These are phyloP conservation scores for Seriola dumerili DNA, from an alignment of 2,113 vertebrate genomes.

Conservation along the genomic window DNA sequence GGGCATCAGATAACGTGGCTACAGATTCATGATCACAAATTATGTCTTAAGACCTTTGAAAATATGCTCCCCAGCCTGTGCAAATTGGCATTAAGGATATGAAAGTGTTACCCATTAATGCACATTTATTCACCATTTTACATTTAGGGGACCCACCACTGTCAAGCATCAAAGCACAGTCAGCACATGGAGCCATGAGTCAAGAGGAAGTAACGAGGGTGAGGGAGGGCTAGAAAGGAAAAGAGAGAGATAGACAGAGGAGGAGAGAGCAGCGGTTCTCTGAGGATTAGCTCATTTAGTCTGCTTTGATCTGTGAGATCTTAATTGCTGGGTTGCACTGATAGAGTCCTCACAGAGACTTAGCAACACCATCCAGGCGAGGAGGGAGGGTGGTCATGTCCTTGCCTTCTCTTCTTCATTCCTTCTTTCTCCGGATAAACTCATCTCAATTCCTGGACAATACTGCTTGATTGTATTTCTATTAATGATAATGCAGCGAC, in stretches of 20 bases:
- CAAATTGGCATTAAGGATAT: slow-evolving; percentile 73
- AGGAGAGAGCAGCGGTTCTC: slow-evolving; percentile 54
- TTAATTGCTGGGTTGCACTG: slow-evolving; percentile 75
- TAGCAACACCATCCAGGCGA: slow-evolving; percentile 39
- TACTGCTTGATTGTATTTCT: not conserved
- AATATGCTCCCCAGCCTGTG: slow-evolving; percentile 42
- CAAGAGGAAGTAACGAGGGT: slow-evolving; percentile 69
- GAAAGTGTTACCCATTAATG: slow-evolving; percentile 73
- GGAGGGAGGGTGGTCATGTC: slow-evolving; percentile 40
- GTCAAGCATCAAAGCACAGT: slow-evolving; percentile 71
- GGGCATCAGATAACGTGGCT: slow-evolving; percentile 39
- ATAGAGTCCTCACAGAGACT: slow-evolving; percentile 69
- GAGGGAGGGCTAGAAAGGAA: slow-evolving; percentile 36
- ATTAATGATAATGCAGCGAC: not conserved
- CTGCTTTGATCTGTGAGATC: slow-evolving; percentile 78
- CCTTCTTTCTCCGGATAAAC: slow-evolving; percentile 9
- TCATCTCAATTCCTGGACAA: slow-evolving; percentile 7
- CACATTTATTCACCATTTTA: slow-evolving; percentile 74
- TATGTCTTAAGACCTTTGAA: slow-evolving; percentile 61
- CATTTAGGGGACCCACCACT: slow-evolving; percentile 68
- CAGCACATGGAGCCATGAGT: slow-evolving; percentile 57
- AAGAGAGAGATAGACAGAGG: slow-evolving; percentile 40
- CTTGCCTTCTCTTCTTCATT: slow-evolving; percentile 22
- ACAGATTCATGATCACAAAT: slow-evolving; percentile 55
- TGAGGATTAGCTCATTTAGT: slow-evolving; percentile 77